These are phyloP conservation scores for Coptotermes formosanus DNA, from an alignment of 1,140 invertebrate genomes.

Conservation along the genomic window DNA sequence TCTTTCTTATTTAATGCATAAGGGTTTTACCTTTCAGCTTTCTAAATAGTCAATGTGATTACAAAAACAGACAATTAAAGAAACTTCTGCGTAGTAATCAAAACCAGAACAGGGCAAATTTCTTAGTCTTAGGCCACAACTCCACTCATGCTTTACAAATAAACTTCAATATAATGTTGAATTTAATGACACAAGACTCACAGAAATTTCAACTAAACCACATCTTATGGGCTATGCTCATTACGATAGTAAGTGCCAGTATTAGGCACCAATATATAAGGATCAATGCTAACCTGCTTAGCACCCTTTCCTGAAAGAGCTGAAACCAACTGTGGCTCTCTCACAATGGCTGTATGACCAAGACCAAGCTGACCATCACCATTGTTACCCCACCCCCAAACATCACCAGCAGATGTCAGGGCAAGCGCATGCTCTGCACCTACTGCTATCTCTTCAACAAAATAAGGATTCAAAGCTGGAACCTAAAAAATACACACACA, in stretches of 20 bases:
- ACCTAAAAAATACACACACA: constrained; percentile 48
- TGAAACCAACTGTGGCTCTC: constrained; percentile 57
- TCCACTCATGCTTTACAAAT: too few relatives aligned
- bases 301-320: constrained; percentile 57
- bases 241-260: neutral
- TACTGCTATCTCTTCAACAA: constrained; percentile 60
- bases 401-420: constrained; percentile 57
- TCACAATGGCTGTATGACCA: constrained; percentile 54
- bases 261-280: neutral
- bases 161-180: too few relatives aligned
- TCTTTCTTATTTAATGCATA: too few relatives aligned
- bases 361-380: constrained; percentile 63
- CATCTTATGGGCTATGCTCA: neutral
- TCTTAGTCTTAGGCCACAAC: too few relatives aligned
- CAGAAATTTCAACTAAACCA: neutral
- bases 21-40: too few relatives aligned
- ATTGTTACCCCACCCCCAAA: constrained; percentile 67
- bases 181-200: neutral
- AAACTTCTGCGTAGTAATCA: too few relatives aligned
- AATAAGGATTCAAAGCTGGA: constrained; percentile 49
- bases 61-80: too few relatives aligned
- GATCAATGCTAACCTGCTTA: constrained; percentile 50
- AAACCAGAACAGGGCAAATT: too few relatives aligned
- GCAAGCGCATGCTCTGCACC: constrained; percentile 65
- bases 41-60: too few relatives aligned